These are phyloP conservation scores for Euplagia quadripunctaria DNA, from an alignment of 2,888 invertebrate species.

Conservation along the genomic window DNA sequence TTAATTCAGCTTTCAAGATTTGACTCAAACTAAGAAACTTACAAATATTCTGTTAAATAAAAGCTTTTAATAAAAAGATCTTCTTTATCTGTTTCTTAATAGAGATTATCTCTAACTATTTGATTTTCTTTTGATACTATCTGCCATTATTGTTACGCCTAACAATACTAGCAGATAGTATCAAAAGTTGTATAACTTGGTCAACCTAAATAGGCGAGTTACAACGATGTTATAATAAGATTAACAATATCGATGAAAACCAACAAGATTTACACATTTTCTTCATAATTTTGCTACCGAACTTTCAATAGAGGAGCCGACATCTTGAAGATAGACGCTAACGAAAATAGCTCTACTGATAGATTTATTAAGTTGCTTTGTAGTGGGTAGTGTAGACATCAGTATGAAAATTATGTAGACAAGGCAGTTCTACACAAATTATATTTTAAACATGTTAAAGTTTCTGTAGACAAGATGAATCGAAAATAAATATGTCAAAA, in stretches of 20 bases:
- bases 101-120: too few species aligned
- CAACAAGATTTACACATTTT: neutral
- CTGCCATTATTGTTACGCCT: too few species aligned
- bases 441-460: neutral
- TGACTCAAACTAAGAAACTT: too few species aligned
- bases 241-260: neutral
- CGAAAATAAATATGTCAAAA: too few species aligned
- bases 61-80: too few species aligned
- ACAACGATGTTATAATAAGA: neutral
- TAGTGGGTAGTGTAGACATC: neutral
- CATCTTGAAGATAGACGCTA: constrained; percentile 21
- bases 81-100: too few species aligned
- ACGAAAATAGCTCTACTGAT: constrained; percentile 29
- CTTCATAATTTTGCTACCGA: neutral
- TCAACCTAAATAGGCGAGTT: neutral
- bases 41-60: too few species aligned
- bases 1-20: too few species aligned
- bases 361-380: constrained; percentile 27
- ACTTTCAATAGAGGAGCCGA: neutral
- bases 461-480: too few species aligned
- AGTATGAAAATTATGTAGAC: constrained; percentile 1
- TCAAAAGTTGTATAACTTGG: neutral
- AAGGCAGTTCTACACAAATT: neutral
- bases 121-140: too few species aligned
- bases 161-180: too few species aligned